Percentiles rank a stretch among this genome's conserved stretches.
These are phyloP conservation scores for Lophochroa leadbeateri DNA, from an alignment of 2,113 vertebrate species.

Conservation along the genomic window DNA sequence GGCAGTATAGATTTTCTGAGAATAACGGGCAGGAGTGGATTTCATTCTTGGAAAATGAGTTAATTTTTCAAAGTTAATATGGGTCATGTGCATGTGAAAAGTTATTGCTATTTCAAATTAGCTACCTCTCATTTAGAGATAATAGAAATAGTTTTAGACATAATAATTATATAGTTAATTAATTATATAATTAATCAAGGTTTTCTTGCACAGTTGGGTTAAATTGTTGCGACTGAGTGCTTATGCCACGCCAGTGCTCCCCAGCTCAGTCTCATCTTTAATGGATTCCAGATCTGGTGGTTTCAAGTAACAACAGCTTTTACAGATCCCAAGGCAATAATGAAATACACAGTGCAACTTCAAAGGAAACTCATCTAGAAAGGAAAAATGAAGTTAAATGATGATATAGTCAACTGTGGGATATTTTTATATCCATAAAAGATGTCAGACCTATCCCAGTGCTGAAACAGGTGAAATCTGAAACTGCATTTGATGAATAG, in stretches of 20 bases:
- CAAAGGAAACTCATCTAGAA: constrained; percentile 53
- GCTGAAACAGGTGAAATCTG: constrained; percentile 68
- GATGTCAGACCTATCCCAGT: not conserved
- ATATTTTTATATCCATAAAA: constrained; percentile 54
- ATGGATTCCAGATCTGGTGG: constrained; percentile 66
- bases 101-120: not conserved
- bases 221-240: constrained; percentile 10
- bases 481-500: not conserved
- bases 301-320: constrained; percentile 68
- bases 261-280: constrained; percentile 18
- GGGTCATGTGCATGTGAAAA: not conserved
- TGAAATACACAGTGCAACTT: constrained; percentile 65
- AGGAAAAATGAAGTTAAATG: constrained; percentile 47
- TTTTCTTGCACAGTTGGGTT: constrained; percentile 20
- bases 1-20: not conserved
- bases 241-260: constrained; percentile 29
- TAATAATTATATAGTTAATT: not conserved
- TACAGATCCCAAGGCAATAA: constrained; percentile 56
- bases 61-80: not conserved
- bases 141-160: not conserved
- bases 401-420: constrained; percentile 28
- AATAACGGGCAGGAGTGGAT: not conserved
- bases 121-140: not conserved
- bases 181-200: not conserved
- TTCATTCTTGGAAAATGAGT: constrained; percentile 25